phyloP scores from a whole-genome alignment of 2,113 vertebrate species.

The Limnothrissa miodon region DNA sequence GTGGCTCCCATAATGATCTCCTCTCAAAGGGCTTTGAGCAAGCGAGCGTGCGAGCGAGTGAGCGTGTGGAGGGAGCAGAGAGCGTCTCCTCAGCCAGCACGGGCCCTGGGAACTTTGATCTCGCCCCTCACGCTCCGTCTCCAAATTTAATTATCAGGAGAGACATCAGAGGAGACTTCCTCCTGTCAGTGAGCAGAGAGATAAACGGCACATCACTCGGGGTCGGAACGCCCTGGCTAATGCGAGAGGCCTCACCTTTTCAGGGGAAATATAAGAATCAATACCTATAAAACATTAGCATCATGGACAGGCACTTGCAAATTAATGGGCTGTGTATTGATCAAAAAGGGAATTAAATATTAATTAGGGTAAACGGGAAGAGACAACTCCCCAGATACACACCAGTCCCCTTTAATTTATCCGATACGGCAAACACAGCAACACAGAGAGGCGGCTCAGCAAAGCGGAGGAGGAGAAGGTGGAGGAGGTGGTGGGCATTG shows the following conservation, averaged over 20 bases:
- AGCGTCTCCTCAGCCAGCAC: neutral
- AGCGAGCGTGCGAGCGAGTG: slow-evolving; percentile 23
- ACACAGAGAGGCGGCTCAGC: slow-evolving; percentile 27
- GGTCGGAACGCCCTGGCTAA: slow-evolving; percentile 39
- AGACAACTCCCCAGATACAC: slow-evolving; percentile 33
- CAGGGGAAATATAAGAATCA: slow-evolving; percentile 61
- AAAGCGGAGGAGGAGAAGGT: slow-evolving; percentile 16
- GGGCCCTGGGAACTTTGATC: slow-evolving; percentile 60
- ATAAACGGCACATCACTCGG: slow-evolving; percentile 20
- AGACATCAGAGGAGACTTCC: slow-evolving; percentile 44
- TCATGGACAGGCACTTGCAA: slow-evolving; percentile 39
- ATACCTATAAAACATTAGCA: slow-evolving; percentile 46
- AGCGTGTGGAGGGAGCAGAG: too few species aligned
- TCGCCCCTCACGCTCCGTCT: slow-evolving; percentile 32
- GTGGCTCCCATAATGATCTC: slow-evolving; percentile 56
- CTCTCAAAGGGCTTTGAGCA: slow-evolving; percentile 66
- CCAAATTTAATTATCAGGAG: slow-evolving; percentile 58
- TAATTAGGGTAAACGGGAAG: slow-evolving; percentile 57
- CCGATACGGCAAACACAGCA: slow-evolving; percentile 50
- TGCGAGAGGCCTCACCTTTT: slow-evolving; percentile 64
- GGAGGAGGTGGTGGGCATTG: neutral
- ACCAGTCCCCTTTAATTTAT: slow-evolving; percentile 47
- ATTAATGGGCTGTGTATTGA: slow-evolving; percentile 56
- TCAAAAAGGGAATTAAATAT: slow-evolving; percentile 59
- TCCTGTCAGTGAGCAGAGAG: slow-evolving; percentile 15